A percentile compares a stretch with the other conserved stretches of the same genome.
Conservation (phyloP, 2,113 vertebrate species). For the Toxotes chatareus region DNA sequence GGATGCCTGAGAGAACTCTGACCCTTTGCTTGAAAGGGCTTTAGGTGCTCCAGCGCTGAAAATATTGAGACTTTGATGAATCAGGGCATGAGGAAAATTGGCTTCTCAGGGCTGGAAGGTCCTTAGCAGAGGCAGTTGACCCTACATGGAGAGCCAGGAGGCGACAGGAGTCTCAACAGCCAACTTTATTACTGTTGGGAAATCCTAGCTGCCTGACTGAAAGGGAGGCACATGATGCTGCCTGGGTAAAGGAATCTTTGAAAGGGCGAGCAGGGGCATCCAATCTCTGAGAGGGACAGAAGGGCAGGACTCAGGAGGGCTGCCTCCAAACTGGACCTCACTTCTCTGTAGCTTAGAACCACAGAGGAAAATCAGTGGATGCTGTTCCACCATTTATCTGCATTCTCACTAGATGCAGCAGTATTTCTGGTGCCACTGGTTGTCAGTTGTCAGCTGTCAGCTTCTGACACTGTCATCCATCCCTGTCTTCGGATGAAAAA, state of each 20-base stretch:
- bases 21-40: background rate
- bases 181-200: constrained; percentile 6
- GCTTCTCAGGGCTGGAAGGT: background rate
- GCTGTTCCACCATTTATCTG: background rate
- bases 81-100: background rate
- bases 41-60: background rate
- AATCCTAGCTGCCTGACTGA: background rate
- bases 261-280: background rate
- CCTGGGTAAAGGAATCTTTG: background rate
- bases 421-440: background rate
- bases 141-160: background rate
- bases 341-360: background rate
- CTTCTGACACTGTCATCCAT: background rate
- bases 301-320: background rate
- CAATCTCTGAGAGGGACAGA: background rate
- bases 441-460: background rate
- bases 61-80: constrained; percentile 27
- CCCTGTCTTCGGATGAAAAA: background rate
- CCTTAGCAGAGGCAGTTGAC: background rate
- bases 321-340: background rate
- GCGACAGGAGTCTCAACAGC: background rate
- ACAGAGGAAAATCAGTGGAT: background rate
- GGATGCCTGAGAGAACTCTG: background rate
- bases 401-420: background rate
- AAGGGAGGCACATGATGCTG: background rate